A percentile compares a stretch with the other conserved stretches of the same genome.
Conservation (phyloP, 2,888 invertebrate genomes). For the Drosophila anomelani region DNA sequence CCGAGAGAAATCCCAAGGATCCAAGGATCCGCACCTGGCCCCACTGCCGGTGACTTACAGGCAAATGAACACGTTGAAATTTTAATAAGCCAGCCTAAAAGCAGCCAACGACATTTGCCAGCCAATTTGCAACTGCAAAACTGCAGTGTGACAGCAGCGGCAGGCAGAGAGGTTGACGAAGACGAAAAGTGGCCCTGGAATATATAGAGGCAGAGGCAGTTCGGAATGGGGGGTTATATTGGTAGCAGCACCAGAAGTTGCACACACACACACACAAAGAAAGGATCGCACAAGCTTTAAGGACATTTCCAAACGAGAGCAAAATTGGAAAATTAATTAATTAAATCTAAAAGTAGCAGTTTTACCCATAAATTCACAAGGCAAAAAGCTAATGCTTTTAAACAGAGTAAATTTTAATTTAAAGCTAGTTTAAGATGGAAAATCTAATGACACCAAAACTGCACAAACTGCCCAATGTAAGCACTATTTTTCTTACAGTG, state of each 20-base stretch:
- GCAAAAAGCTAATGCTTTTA: not conserved
- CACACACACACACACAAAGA: conserved; percentile 24
- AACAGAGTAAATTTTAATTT: not conserved
- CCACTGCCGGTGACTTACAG: conserved; percentile 49
- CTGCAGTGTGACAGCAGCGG: conserved; percentile 48
- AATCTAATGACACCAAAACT: not conserved
- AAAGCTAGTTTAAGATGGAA: not conserved
- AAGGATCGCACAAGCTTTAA: not conserved
- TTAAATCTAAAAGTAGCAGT: not conserved
- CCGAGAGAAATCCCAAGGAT: conserved; percentile 56
- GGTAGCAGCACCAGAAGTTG: conserved; percentile 6
- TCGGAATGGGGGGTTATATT: conserved; percentile 36
- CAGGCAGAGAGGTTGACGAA: conserved; percentile 55
- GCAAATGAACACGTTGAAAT: conserved; percentile 78
- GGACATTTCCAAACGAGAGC: not conserved
- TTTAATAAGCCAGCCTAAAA: conserved; percentile 81
- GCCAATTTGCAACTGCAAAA: conserved; percentile 72
- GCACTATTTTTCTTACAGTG: conserved; percentile 9
- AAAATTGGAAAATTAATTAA: not conserved
- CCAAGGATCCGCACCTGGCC: conserved; percentile 29
- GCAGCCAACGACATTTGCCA: conserved; percentile 76
- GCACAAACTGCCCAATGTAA: not conserved
- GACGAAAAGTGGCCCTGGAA: conserved; percentile 54
- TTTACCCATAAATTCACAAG: not conserved
- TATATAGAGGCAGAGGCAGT: conserved; percentile 19